These are phyloP conservation scores for Conistra vaccinii DNA, from an alignment of 2,888 invertebrate genomes.

Conservation along the genomic window DNA sequence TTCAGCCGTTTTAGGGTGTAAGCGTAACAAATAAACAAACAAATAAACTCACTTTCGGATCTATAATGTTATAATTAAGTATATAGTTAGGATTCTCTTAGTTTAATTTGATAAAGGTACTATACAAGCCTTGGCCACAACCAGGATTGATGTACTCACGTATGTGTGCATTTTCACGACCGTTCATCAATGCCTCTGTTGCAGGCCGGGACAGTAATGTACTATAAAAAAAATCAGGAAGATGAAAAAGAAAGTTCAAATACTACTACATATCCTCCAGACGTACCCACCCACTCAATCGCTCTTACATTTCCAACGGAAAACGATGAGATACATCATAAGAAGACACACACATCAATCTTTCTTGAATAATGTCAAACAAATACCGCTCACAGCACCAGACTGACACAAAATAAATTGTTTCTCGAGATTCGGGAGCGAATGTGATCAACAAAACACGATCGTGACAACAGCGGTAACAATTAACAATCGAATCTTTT, in stretches of 20 bases:
- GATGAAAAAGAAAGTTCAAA: background rate
- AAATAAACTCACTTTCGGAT: too few species aligned
- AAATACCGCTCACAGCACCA: constrained; percentile 35
- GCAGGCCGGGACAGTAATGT: too few species aligned
- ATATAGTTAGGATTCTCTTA: too few species aligned
- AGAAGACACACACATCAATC: constrained; percentile 42
- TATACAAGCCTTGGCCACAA: too few species aligned
- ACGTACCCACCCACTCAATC: constrained; percentile 4
- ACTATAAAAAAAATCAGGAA: background rate
- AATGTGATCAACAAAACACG: constrained; percentile 45
- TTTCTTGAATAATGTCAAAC: constrained; percentile 40
- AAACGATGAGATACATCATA: constrained; percentile 35
- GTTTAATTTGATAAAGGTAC: too few species aligned
- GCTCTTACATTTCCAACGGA: background rate
- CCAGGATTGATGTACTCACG: too few species aligned
- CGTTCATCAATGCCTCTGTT: too few species aligned
- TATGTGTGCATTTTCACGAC: too few species aligned
- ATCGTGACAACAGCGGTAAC: constrained; percentile 32
- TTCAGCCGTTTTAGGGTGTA: too few species aligned
- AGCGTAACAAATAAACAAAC: too few species aligned
- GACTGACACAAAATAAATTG: constrained; percentile 57
- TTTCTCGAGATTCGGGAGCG: constrained; percentile 20
- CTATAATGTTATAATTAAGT: too few species aligned
- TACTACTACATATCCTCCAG: background rate
- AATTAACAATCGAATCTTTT: constrained; percentile 60